Conservation (phyloP, 2,888 invertebrate species). For the Steromphala cineraria region DNA sequence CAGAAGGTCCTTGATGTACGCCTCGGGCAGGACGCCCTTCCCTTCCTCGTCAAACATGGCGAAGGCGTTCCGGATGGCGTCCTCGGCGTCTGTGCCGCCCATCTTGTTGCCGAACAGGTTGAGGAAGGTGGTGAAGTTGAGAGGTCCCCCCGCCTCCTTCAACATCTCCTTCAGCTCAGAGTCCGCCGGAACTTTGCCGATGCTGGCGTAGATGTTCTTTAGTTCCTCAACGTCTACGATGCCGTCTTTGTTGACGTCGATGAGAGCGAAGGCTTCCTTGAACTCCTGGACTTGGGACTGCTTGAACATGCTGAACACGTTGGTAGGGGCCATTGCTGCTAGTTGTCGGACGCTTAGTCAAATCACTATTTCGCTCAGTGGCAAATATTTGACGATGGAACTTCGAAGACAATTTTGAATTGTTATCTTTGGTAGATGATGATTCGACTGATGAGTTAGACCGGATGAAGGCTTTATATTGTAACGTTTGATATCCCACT, state of each 20-base stretch:
- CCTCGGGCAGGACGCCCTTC: constrained; percentile 75
- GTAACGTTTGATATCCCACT: too few relatives aligned
- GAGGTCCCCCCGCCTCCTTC: constrained; percentile 70
- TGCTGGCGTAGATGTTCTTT: constrained; percentile 77
- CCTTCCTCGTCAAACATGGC: constrained; percentile 77
- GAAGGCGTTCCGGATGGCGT: constrained; percentile 76
- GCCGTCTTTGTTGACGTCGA: constrained; percentile 78
- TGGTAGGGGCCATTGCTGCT: neutral
- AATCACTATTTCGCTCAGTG: neutral
- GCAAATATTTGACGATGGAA: too few relatives aligned
- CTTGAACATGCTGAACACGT: constrained; percentile 18
- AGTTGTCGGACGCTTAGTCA: too few relatives aligned
- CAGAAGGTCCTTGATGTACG: constrained; percentile 74
- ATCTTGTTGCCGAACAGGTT: constrained; percentile 74
- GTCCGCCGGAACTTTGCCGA: constrained; percentile 73
- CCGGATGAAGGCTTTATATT: too few relatives aligned
- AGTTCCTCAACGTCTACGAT: constrained; percentile 76
- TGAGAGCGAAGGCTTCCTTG: constrained; percentile 77
- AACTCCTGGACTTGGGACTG: constrained; percentile 20
- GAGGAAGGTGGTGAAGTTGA: constrained; percentile 75
- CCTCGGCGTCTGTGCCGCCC: constrained; percentile 77
- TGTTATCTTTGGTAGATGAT: too few relatives aligned
- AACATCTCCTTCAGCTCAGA: constrained; percentile 70
- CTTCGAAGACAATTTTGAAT: too few relatives aligned
- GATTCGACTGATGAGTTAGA: too few relatives aligned